Evolutionary conservation across 2,797 vertebrate species (phyloP).

Genomic region (Glyptemys insculpta): DNA sequence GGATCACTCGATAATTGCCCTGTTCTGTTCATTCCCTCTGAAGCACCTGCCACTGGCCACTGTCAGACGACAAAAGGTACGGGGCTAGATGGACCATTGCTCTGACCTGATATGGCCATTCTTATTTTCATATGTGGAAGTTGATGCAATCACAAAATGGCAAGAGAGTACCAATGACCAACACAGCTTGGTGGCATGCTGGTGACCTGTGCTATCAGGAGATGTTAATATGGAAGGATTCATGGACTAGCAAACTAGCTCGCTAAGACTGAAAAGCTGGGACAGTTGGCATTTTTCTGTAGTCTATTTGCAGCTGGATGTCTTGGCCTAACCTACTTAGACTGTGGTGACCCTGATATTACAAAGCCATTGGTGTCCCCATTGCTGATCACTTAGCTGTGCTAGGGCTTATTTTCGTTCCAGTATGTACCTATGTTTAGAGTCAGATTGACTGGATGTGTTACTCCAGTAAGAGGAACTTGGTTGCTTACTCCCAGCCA

Average conservation of each 20-base stretch:
- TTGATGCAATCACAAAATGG: conserved; percentile 65
- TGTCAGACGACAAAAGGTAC: too few species aligned
- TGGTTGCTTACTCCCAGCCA: not conserved
- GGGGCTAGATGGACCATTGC: too few species aligned
- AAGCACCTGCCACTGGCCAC: too few species aligned
- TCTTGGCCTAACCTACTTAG: not conserved
- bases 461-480: not conserved
- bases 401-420: not conserved
- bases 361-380: not conserved
- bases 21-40: too few species aligned
- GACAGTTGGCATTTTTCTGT: not conserved
- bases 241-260: not conserved
- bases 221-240: not conserved
- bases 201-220: not conserved
- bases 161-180: not conserved
- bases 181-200: not conserved
- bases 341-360: not conserved
- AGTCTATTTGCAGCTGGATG: not conserved
- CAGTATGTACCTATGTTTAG: not conserved
- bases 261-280: not conserved
- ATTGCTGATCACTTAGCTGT: not conserved
- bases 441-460: not conserved
- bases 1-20: too few species aligned
- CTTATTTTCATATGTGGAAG: too few species aligned
- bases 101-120: too few species aligned